Percentiles rank a stretch among this genome's conserved stretches.
These are phyloP conservation scores for Drosophila buzzatii DNA, from an alignment of 2,888 invertebrate species.

Conservation along the genomic window DNA sequence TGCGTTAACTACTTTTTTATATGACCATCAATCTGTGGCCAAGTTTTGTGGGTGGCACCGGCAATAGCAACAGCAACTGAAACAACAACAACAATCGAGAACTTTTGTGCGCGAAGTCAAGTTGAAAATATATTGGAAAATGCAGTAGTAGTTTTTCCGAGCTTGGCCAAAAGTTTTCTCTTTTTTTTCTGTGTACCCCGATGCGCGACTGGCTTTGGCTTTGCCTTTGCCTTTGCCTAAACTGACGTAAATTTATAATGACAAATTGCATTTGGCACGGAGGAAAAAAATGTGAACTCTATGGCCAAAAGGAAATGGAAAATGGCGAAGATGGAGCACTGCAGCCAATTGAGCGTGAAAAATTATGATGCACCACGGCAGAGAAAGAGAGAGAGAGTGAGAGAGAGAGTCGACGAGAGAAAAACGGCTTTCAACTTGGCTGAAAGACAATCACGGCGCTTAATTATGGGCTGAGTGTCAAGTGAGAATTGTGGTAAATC, in stretches of 20 bases:
- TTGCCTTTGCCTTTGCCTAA: constrained; percentile 63
- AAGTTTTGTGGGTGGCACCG: constrained; percentile 42
- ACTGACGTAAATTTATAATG: constrained; percentile 82
- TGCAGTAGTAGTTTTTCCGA: constrained; percentile 43
- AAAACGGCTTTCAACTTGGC: constrained; percentile 34
- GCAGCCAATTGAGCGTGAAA: constrained; percentile 76
- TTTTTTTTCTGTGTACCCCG: constrained; percentile 10
- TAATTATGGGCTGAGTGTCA: constrained; percentile 60
- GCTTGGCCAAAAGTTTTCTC: constrained; percentile 28
- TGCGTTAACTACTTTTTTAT: constrained; percentile 76
- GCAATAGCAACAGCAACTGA: constrained; percentile 11
- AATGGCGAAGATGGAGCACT: constrained; percentile 17
- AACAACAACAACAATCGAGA: constrained; percentile 25
- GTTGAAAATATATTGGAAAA: constrained; percentile 73
- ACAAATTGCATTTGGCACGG: constrained; percentile 80
- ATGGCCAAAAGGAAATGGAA: constrained; percentile 23
- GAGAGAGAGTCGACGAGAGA: constrained; percentile 1
- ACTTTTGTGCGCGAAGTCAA: constrained; percentile 59
- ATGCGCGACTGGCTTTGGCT: constrained; percentile 24
- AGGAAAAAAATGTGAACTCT: constrained; percentile 15
- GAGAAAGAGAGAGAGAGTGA: not conserved
- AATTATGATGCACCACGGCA: constrained; percentile 66
- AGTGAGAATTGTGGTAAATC: constrained; percentile 43
- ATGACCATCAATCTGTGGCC: constrained; percentile 71
- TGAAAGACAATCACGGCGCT: constrained; percentile 58